Conservation (phyloP, 2,888 invertebrate genomes). For the Athalia circularis region DNA sequence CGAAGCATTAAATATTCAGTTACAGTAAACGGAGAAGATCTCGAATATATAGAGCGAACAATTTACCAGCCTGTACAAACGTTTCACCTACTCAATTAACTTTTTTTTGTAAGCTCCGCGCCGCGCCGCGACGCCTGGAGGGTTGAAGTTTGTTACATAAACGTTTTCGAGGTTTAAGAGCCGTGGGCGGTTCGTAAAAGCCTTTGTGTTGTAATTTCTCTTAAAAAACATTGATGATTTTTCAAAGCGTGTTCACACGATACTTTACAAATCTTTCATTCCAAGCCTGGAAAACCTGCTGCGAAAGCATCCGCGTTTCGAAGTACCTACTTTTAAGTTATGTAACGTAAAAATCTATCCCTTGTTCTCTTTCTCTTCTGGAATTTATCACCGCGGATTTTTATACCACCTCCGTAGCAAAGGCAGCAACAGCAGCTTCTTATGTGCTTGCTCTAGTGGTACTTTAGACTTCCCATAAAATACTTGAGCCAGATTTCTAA, state of each 20-base stretch:
- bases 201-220: no score
- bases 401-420: no score
- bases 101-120: neutral
- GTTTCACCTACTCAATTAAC: neutral
- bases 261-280: neutral
- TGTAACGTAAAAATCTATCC: slow-evolving; percentile 2
- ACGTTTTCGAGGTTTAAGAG: no score
- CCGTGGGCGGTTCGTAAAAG: no score
- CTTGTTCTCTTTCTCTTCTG: slow-evolving; percentile 1
- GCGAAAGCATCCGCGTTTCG: no score
- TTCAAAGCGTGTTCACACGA: no score
- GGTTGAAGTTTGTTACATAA: no score
- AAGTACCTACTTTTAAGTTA: no score
- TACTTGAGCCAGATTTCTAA: slow-evolving; percentile 24
- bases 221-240: no score
- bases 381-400: slow-evolving; percentile 14
- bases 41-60: neutral
- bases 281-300: neutral
- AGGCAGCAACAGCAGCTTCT: no score
- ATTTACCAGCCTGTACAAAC: neutral
- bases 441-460: no score
- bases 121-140: no score
- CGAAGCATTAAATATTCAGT: slow-evolving; percentile 38
- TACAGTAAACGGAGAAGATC: neutral
- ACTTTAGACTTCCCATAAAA: slow-evolving; percentile 9